These are phyloP conservation scores for Microctonus hyperodae DNA, from an alignment of 2,888 invertebrate genomes.

Conservation along the genomic window DNA sequence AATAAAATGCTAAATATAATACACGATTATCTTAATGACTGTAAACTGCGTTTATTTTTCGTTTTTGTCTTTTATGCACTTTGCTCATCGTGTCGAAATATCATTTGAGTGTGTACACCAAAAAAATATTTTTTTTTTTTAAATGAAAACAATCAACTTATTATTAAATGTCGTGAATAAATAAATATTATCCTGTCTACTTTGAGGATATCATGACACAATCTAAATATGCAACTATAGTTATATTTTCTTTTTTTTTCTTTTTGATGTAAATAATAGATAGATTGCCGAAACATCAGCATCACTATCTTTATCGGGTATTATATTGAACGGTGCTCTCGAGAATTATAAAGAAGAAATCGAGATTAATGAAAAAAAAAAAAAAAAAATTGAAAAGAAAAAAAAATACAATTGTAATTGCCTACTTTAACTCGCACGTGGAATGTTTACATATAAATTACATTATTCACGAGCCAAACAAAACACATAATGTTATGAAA, in stretches of 20 bases:
- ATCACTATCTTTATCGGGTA: constrained; percentile 27
- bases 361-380: constrained; percentile 8
- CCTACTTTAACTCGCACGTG: neutral
- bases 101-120: neutral
- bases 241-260: constrained; percentile 24
- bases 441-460: neutral
- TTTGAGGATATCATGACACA: neutral
- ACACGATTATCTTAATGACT: constrained; percentile 36
- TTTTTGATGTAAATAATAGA: constrained; percentile 37
- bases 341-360: constrained; percentile 11
- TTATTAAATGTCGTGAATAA: constrained; percentile 17
- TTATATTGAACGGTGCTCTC: constrained; percentile 12
- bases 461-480: neutral
- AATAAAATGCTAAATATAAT: constrained; percentile 39
- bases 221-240: no score
- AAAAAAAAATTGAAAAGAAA: no score
- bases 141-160: constrained; percentile 4
- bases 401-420: constrained; percentile 8
- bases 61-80: constrained; percentile 17
- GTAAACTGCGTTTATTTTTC: constrained; percentile 27
- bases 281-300: constrained; percentile 31
- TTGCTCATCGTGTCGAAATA: neutral
- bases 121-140: neutral
- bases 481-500: neutral
- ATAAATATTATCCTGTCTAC: neutral